These are phyloP conservation scores for Leucozona laternaria DNA, from an alignment of 2,888 invertebrate species.

Conservation along the genomic window DNA sequence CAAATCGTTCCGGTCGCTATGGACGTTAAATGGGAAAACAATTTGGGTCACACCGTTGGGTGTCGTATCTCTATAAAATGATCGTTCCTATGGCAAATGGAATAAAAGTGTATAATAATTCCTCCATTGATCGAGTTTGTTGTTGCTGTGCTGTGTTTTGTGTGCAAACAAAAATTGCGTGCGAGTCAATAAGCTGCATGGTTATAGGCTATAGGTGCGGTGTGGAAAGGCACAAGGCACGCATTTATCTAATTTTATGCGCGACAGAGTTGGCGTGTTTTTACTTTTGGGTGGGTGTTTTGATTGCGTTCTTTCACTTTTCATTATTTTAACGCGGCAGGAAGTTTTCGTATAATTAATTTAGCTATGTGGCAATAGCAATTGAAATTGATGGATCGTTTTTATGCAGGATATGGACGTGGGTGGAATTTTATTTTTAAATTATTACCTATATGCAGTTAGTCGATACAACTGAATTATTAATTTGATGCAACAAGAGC, in stretches of 20 bases:
- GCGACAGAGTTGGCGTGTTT: constrained; percentile 53
- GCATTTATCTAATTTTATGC: neutral
- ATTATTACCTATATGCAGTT: neutral
- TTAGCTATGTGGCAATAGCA: constrained; percentile 3
- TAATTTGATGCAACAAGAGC: neutral
- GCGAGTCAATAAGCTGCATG: constrained; percentile 8
- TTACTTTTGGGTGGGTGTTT: constrained; percentile 57
- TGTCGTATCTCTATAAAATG: constrained; percentile 4
- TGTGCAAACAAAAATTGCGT: constrained; percentile 35
- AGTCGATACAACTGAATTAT: neutral
- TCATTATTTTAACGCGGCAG: constrained; percentile 54
- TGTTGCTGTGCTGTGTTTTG: neutral
- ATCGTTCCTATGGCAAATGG: constrained; percentile 33
- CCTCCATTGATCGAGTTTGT: constrained; percentile 20
- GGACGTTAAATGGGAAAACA: constrained; percentile 46
- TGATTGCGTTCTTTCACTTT: constrained; percentile 67
- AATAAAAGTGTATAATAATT: constrained; percentile 7
- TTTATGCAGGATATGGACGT: constrained; percentile 12
- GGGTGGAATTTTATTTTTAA: constrained; percentile 17
- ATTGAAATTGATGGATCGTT: constrained; percentile 32
- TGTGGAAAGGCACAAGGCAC: neutral
- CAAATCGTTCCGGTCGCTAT: neutral
- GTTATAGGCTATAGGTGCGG: no score
- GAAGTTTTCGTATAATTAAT: constrained; percentile 44
- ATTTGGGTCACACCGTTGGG: constrained; percentile 63